Base-by-base conservation (phyloP, 2,888 invertebrate genomes). In the Cryptocephalus moraei region DNA sequence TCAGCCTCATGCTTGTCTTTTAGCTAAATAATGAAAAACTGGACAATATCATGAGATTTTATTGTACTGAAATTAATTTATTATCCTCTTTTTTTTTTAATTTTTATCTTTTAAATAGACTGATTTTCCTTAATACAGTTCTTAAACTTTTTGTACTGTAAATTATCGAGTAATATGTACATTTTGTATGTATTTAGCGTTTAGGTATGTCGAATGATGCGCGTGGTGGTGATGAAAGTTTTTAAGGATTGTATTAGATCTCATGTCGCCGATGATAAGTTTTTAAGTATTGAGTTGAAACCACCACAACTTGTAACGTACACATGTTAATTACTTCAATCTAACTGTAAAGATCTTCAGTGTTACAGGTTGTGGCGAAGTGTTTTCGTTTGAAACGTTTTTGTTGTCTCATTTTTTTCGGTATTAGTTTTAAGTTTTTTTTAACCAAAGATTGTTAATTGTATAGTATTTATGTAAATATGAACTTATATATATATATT, bases 381-480 rank as follows among this genome's bases (percentile, higher is more conserved):
- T 22, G 22, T 22, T 36, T 36, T 36, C 12, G 36, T 36, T 36
- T 36, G 2, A 22, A 22, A 22, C 22, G 22, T 22, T 22, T 36
- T 36, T 12, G 12, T 36, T 12, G 36, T 36, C 11, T 12, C 36
- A 36, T n/a, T 36, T 36, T 36, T 34, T 43, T 34, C 36, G 12
- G 13, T 43, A 13, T 43, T 34, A 14, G 32, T 43, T 43, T n/a
- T 34, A 34, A 10, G 9, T 43, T 41, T 45, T 59, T 66, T 62
- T 61, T 44, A 52, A 66, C 69, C 69, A 69, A 69, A 69, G 68
- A 56, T 55, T 55, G 55, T 55, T 55, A 52, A 53, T 52, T 51
- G 51, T 55, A 68, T 69, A 65, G 63, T 66, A 65, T 67, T 64
- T 65, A 63, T 67, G 66, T 67, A 66, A 50, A 67, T 67, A 66